Conservation (phyloP, 2,888 invertebrate genomes). For the Holacanthella duospinosa region DNA sequence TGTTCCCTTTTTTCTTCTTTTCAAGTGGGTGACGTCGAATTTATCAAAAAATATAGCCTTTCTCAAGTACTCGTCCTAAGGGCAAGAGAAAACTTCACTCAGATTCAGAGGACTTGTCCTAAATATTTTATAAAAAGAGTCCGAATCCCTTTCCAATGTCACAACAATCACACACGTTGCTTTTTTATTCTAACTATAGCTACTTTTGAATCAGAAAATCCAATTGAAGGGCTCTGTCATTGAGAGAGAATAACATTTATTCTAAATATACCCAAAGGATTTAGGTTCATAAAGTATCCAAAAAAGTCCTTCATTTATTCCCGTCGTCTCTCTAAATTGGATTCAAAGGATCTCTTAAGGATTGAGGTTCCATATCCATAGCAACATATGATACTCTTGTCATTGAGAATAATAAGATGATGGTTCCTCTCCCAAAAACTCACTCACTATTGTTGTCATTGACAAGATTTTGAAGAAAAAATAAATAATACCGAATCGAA, state of each 20-base stretch:
- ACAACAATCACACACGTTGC: slow-evolving; percentile 17
- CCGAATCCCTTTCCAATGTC: slow-evolving; percentile 16
- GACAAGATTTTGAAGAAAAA: background rate
- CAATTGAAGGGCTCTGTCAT: background rate
- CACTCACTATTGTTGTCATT: background rate
- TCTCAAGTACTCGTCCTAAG: slow-evolving; percentile 1
- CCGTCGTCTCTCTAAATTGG: background rate
- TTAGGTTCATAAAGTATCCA: background rate
- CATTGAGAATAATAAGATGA: background rate
- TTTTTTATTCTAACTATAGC: background rate
- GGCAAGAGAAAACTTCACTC: background rate
- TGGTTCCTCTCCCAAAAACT: background rate
- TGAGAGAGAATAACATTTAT: background rate
- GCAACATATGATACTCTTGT: background rate
- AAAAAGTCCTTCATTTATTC: slow-evolving; percentile 8
- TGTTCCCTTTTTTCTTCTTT: slow-evolving; percentile 28
- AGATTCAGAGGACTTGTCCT: background rate
- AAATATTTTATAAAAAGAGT: background rate
- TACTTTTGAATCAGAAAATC: background rate
- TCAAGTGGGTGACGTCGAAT: slow-evolving; percentile 37
- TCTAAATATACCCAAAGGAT: slow-evolving; percentile 1
- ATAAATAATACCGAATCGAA: slow-evolving; percentile 4
- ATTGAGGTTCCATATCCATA: background rate
- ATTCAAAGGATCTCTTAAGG: background rate
- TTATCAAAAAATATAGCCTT: slow-evolving; percentile 28